Evolutionary conservation across 2,888 invertebrate species (phyloP).

Genomic region (Cerastis rubricosa): DNA sequence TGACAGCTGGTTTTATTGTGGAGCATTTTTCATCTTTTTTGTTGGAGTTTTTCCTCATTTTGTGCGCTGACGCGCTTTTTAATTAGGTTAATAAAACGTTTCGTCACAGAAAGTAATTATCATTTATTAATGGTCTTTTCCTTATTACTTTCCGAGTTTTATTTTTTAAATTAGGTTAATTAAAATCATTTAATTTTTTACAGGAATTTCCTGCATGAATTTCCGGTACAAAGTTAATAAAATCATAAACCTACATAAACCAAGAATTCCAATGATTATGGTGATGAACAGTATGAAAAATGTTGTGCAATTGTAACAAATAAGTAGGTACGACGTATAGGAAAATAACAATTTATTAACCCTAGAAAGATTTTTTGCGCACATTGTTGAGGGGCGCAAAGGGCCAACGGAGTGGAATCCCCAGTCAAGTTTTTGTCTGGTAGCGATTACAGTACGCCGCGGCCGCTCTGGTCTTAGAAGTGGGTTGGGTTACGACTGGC

Average conservation of each 20-base stretch:
- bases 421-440: constrained; percentile 80
- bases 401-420: constrained; percentile 71
- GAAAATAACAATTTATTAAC: constrained; percentile 3
- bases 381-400: constrained; percentile 69
- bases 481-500: constrained; percentile 79
- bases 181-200: constrained; percentile 24
- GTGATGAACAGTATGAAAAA: background rate
- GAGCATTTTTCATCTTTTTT: constrained; percentile 21
- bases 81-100: constrained; percentile 60
- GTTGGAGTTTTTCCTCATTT: constrained; percentile 24
- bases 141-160: constrained; percentile 44
- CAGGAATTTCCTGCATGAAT: constrained; percentile 3
- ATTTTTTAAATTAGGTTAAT: constrained; percentile 48
- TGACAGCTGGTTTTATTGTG: constrained; percentile 21
- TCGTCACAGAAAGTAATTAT: constrained; percentile 54
- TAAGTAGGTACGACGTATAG: background rate
- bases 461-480: constrained; percentile 76
- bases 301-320: background rate
- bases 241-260: background rate
- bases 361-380: constrained; percentile 56
- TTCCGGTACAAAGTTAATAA: constrained; percentile 17
- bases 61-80: constrained; percentile 42
- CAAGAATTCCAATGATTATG: background rate
- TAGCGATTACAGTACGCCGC: constrained; percentile 81
- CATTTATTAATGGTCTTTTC: constrained; percentile 53